phyloP scores from a whole-genome alignment of 1,140 invertebrate species.

The Pollicipes pollicipes region DNA sequence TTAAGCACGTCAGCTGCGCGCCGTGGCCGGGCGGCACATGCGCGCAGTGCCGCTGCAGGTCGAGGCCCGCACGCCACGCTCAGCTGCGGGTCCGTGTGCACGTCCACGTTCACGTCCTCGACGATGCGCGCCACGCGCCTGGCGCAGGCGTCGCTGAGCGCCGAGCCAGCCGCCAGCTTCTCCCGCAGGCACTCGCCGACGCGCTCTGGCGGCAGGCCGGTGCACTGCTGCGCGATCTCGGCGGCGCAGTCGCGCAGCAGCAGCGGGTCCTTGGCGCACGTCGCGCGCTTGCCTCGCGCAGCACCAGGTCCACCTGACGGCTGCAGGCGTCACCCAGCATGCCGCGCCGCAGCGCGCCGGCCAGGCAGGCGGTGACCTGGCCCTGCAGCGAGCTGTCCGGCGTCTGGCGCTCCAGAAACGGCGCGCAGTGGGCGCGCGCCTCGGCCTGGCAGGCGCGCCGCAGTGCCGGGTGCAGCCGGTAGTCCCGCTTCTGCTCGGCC shows the following conservation, averaged over 20 bases:
- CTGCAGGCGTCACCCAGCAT: constrained; percentile 56
- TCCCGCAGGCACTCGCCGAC: constrained; percentile 77
- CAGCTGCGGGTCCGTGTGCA: constrained; percentile 38
- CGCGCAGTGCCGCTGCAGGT: constrained; percentile 31
- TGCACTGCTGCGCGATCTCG: constrained; percentile 27
- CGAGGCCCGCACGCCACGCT: constrained; percentile 32
- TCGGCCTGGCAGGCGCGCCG: constrained; percentile 59
- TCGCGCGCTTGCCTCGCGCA: constrained; percentile 72
- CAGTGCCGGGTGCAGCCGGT: constrained; percentile 72
- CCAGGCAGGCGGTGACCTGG: constrained; percentile 16
- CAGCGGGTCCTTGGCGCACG: constrained; percentile 65
- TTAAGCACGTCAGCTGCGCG: constrained; percentile 43
- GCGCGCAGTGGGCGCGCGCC: constrained; percentile 46
- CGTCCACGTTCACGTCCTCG: constrained; percentile 34
- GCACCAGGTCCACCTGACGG: constrained; percentile 55
- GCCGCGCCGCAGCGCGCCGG: constrained; percentile 33
- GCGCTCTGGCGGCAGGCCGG: constrained; percentile 32
- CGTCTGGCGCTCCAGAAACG: constrained; percentile 30
- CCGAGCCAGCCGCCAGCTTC: constrained; percentile 47
- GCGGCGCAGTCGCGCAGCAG: constrained; percentile 50
- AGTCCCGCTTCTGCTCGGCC: constrained; percentile 43
- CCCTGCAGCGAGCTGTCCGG: constrained; percentile 10
- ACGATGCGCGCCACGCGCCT: constrained; percentile 55
- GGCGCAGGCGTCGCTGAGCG: constrained; percentile 50
- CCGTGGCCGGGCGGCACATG: constrained; percentile 33